phyloP scores from a whole-genome alignment of 2,113 vertebrate genomes.

The Vanacampus margaritifer region DNA sequence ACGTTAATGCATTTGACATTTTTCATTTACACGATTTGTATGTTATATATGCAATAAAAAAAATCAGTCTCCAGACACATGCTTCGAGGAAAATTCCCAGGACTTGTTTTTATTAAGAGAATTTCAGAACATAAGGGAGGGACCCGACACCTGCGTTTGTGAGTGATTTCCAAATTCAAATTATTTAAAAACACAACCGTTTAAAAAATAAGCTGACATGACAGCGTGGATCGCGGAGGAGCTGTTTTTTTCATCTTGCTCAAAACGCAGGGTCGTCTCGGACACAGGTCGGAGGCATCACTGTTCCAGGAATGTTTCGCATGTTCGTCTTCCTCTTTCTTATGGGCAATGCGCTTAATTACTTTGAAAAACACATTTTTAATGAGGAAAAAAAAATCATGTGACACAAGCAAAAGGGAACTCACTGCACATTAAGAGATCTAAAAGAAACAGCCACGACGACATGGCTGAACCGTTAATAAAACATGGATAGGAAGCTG shows the following conservation, averaged over 20 bases:
- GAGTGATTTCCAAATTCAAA: constrained; percentile 69
- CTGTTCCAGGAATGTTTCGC: constrained; percentile 75
- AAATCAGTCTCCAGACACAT: constrained; percentile 35
- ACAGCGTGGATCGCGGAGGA: constrained; percentile 66
- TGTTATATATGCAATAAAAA: constrained; percentile 6
- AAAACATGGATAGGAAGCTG: constrained; percentile 65
- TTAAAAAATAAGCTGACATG: constrained; percentile 67
- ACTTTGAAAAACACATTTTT: constrained; percentile 62
- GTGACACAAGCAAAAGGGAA: constrained; percentile 63
- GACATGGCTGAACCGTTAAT: constrained; percentile 68
- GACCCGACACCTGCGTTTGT: constrained; percentile 77
- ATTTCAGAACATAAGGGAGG: constrained; percentile 79
- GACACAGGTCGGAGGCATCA: constrained; percentile 63
- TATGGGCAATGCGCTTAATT: constrained; percentile 72
- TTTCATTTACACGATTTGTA: background rate
- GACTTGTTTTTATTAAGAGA: constrained; percentile 81
- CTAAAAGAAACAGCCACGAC: constrained; percentile 69
- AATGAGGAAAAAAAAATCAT: constrained; percentile 55
- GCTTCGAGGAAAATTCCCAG: constrained; percentile 79
- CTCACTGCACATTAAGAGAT: constrained; percentile 76
- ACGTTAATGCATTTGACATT: background rate
- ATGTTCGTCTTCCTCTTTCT: constrained; percentile 76
- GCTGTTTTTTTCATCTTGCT: constrained; percentile 48
- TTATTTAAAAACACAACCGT: constrained; percentile 24
- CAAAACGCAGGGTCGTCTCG: constrained; percentile 63